A percentile compares a stretch with the other conserved stretches of the same genome.
Conservation (phyloP, 2,888 invertebrate species). For the Drosophila anomalata region DNA sequence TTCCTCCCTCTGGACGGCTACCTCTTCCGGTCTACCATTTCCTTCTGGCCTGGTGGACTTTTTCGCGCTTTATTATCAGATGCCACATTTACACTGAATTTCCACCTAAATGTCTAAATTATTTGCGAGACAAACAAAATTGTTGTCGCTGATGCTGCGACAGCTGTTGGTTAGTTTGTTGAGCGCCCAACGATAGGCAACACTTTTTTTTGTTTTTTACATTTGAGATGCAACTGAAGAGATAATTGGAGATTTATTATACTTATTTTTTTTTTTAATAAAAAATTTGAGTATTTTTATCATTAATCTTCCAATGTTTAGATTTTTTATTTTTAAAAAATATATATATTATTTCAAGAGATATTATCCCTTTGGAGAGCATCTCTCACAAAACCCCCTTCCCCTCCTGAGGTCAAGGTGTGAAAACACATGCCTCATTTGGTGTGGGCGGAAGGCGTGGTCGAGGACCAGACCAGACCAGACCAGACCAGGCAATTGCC, state of each 20-base stretch:
- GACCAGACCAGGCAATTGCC: slow-evolving; percentile 33
- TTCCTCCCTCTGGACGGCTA: too few relatives aligned
- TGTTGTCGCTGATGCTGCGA: slow-evolving; percentile 21
- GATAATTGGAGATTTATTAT: slow-evolving; percentile 1
- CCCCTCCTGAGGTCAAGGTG: slow-evolving; percentile 45
- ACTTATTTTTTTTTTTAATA: background rate
- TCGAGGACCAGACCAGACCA: slow-evolving; percentile 6
- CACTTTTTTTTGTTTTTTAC: slow-evolving; percentile 7
- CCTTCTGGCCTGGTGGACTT: background rate
- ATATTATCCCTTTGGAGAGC: background rate
- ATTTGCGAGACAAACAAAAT: slow-evolving; percentile 59
- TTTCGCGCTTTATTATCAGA: slow-evolving; percentile 11
- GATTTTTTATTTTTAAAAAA: background rate
- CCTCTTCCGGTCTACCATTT: background rate
- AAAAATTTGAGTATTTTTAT: background rate
- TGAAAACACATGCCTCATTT: slow-evolving; percentile 39
- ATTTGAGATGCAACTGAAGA: background rate
- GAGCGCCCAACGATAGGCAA: slow-evolving; percentile 18
- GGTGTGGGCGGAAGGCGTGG: slow-evolving; percentile 17
- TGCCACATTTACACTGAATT: slow-evolving; percentile 19
- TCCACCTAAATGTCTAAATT: slow-evolving; percentile 61
- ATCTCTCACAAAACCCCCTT: background rate
- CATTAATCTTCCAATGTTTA: background rate
- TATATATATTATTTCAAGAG: background rate
- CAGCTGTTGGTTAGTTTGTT: slow-evolving; percentile 14